Evolutionary conservation across 2,797 vertebrate species (phyloP).

Genomic region (Nannoperca obscura): DNA sequence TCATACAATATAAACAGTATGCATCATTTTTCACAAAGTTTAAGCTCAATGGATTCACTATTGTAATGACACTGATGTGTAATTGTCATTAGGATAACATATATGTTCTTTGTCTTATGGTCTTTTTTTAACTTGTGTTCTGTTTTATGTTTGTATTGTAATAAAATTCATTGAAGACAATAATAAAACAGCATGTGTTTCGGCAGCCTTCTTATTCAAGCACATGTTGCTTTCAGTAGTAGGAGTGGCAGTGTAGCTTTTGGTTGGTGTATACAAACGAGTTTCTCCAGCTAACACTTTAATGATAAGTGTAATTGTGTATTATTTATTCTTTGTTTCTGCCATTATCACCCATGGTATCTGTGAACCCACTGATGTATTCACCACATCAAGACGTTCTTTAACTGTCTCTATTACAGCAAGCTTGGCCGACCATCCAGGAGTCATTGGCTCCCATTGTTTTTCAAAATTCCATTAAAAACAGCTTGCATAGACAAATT

Average conservation of each 20-base stretch:
- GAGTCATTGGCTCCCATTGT: constrained; percentile 29
- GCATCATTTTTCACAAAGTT: neutral
- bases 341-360: constrained; percentile 9
- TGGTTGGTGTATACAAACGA: neutral
- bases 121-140: neutral
- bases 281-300: constrained; percentile 7
- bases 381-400: constrained; percentile 4
- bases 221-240: constrained; percentile 24
- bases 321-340: neutral
- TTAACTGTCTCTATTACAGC: constrained; percentile 8
- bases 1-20: neutral
- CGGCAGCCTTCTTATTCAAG: neutral
- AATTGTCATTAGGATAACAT: neutral
- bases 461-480: constrained; percentile 47
- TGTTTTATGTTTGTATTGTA: neutral
- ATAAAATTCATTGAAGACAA: neutral
- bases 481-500: constrained; percentile 27
- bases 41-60: neutral
- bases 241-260: neutral
- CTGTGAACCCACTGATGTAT: constrained; percentile 12
- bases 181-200: neutral
- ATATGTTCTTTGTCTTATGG: neutral
- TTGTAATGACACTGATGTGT: neutral
- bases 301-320: constrained; percentile 16
- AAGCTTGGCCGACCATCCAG: constrained; percentile 13